Base-by-base conservation (phyloP, 2,888 invertebrate genomes). In the Palloptera scutellata region DNA sequence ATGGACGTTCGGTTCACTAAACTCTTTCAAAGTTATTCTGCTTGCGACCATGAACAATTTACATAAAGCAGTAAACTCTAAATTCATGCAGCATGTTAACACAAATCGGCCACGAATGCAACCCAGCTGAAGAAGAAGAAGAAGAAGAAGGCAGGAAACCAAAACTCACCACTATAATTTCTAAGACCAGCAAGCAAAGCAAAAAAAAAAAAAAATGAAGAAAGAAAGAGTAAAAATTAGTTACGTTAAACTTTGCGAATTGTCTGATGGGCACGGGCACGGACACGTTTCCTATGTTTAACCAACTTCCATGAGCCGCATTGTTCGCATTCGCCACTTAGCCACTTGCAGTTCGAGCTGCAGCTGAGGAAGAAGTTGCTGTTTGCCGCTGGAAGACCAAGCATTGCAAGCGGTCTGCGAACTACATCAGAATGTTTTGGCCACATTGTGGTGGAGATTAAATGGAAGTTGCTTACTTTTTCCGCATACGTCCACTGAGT, bases 221-320 rank as follows among this genome's bases (percentile, higher is more conserved):
- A 48, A 12, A 12, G 48, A 48, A 48, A 48, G 3, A 48, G 15
- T 48, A 48, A 42, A 48, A 51, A 57, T 66, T 66, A 61, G 66
- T 52, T 67, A 58, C 52, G 63, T 58, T 43, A 57, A 62, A 30
- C 52, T 67, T 52, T 42, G 57, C 66, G 62, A 54, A 67, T 52
- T 63, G 62, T 63, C 60, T 67, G 59, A 43, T 57, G 64, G 63
- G 55, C 53, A 64, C 43, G 63, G 30, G 30, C 30, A 30, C 43
- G 63, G 30, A 6, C 30, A 30, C 48, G 48, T 48, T 15, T n/a
- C 20, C 30, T 57, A 30, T 15, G 57, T 20, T 13, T 19, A 57
- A 12, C 17, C 11, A 54, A 17, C 15, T 11, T 41, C 42, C 17
- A 42, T 30, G 40, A 12, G 54, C 54, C 15, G 9, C 54, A 54